Conservation (phyloP, 2,888 invertebrate species). For the Tridacna gigas region DNA sequence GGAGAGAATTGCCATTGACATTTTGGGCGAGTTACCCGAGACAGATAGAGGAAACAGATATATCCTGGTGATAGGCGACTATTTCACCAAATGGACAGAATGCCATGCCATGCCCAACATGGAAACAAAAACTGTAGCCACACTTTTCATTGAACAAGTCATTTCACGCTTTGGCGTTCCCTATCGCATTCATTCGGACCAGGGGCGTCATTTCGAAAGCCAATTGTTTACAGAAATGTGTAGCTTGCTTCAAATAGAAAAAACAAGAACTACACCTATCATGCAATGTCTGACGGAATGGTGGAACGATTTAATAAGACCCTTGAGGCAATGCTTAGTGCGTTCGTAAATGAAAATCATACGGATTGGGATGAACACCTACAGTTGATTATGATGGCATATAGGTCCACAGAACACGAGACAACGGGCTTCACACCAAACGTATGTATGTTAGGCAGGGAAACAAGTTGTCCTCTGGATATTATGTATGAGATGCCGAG, state of each 20-base stretch:
- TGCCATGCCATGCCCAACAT: conserved; percentile 17
- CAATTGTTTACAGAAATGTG: conserved; percentile 38
- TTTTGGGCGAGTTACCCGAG: conserved; percentile 23
- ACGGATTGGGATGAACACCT: not conserved
- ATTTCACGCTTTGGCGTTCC: conserved; percentile 36
- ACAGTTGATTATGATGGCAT: not conserved
- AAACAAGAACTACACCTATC: conserved; percentile 42
- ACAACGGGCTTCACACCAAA: not conserved
- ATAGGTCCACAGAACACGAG: not conserved
- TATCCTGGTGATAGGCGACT: conserved; percentile 37
- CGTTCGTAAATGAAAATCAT: conserved; percentile 43
- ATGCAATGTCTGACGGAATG: conserved; percentile 35
- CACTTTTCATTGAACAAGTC: not conserved
- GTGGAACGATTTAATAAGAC: conserved; percentile 51
- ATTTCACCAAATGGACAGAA: conserved; percentile 43
- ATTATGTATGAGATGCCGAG: not conserved
- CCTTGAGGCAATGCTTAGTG: conserved; percentile 51
- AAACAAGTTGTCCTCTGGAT: not conserved
- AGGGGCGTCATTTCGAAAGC: conserved; percentile 40
- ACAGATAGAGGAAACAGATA: conserved; percentile 25
- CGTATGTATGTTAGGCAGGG: not conserved
- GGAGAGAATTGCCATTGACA: conserved; percentile 36
- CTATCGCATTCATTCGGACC: conserved; percentile 28
- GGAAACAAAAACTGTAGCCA: not conserved
- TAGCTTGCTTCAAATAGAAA: conserved; percentile 33